phyloP scores from a whole-genome alignment of 2,888 invertebrate genomes.

The Agrochola lychnidis region DNA sequence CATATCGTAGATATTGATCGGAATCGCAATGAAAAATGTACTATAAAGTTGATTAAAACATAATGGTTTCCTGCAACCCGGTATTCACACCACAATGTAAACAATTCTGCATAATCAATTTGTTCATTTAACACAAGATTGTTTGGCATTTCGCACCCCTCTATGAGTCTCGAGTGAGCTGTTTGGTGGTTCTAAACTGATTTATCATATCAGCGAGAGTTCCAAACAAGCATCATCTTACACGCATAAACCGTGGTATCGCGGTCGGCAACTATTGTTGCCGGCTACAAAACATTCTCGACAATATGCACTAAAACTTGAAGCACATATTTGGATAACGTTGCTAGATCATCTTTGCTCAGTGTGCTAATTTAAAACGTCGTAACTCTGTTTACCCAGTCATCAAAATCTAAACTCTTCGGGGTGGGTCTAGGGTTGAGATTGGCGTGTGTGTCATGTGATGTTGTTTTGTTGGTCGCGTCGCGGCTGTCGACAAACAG shows the following conservation, averaged over 20 bases:
- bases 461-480: constrained; percentile 61
- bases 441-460: constrained; percentile 49
- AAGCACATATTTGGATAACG: constrained; percentile 85
- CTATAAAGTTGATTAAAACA: constrained; percentile 27
- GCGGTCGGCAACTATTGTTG: constrained; percentile 77
- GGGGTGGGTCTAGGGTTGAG: constrained; percentile 63
- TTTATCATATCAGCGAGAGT: constrained; percentile 89
- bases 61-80: constrained; percentile 13
- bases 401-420: constrained; percentile 69
- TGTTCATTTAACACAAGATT: constrained; percentile 85
- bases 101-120: constrained; percentile 82
- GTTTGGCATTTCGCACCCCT: constrained; percentile 84
- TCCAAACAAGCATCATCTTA: constrained; percentile 90
- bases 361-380: constrained; percentile 68
- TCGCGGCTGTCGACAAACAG: constrained; percentile 72
- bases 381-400: constrained; percentile 61
- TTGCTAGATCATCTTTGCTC: constrained; percentile 78
- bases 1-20: constrained; percentile 31
- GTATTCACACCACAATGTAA: constrained; percentile 47
- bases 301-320: constrained; percentile 85
- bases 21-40: constrained; percentile 15
- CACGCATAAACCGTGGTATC: constrained; percentile 89
- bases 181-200: constrained; percentile 87
- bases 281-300: constrained; percentile 81
- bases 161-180: constrained; percentile 84